Conservation (phyloP, 92 coral and sea anemone species). For the Epizoanthus rinbou region DNA sequence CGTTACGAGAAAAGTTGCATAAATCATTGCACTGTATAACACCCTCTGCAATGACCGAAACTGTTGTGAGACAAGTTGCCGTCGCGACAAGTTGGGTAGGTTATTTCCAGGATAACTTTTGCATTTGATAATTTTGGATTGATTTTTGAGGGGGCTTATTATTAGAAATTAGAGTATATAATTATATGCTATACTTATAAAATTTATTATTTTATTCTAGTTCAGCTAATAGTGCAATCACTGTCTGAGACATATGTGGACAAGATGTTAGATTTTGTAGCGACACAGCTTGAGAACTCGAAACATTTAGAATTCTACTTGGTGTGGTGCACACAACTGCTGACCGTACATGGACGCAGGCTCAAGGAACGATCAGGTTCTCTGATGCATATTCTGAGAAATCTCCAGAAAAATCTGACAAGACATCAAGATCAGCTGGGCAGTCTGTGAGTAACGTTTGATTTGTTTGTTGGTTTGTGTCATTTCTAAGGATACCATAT, state of each 20-base stretch:
- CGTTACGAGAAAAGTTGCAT: too few relatives aligned
- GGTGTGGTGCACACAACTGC: slow-evolving; percentile 85
- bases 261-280: slow-evolving; percentile 82
- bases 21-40: too few relatives aligned
- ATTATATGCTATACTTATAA: background rate
- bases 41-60: too few relatives aligned
- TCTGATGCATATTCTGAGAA: slow-evolving; percentile 74
- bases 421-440: slow-evolving; percentile 87
- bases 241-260: slow-evolving; percentile 80
- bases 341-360: slow-evolving; percentile 83
- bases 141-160: background rate
- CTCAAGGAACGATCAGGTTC: slow-evolving; percentile 75
- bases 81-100: too few relatives aligned
- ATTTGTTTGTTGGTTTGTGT: too few relatives aligned
- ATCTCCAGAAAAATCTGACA: slow-evolving; percentile 85
- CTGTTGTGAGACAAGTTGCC: too few relatives aligned
- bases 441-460: slow-evolving; percentile 73
- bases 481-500: too few relatives aligned
- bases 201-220: slow-evolving; percentile 40
- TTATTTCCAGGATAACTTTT: too few relatives aligned
- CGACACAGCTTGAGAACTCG: slow-evolving; percentile 84
- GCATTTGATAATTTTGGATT: too few relatives aligned
- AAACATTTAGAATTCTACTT: slow-evolving; percentile 87
- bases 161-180: too few relatives aligned
- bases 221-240: slow-evolving; percentile 79